Evolutionary conservation across 1,140 invertebrate species (phyloP), one percentile per base, ranked within the genome.

Genomic region (Drosophila ercepeae): DNA sequence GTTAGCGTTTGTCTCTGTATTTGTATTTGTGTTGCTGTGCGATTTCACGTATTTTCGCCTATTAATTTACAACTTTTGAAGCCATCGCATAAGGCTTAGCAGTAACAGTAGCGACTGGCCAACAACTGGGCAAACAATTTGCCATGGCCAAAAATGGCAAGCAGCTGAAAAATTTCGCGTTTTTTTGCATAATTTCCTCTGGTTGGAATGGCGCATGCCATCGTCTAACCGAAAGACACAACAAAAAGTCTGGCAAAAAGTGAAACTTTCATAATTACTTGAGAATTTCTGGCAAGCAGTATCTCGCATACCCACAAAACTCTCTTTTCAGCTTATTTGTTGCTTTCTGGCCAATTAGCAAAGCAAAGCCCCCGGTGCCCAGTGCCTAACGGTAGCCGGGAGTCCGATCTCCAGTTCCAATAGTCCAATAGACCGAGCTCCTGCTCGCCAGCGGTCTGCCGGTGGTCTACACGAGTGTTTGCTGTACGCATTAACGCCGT

Each of bases 51-150:
- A 79, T 86, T 84, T 83, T 84, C 79, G 82, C 82, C 81, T 86
- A 86, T 81, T 81, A 84, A 84, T 84, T 84, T 84, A 84, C 81
- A 84, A 86, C 81, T 81, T 84, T 76, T 78, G 36, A 73, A 63
- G 58, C 69, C 50, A 86, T 79, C 57, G 55, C 72, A n/a, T n/a
- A n/a, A n/a, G n/a, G n/a, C 63, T 63, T 52, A 9, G 59, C 59
- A 42, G 36, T 52, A 55, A 50, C 50, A 32, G 25, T 57, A 55
- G 53, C 50, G 48, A 36, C n/a, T 29, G 34, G 36, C n/a, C 46
- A 72, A 39, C 68, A 78, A 67, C 68, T 72, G 61, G 51, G n/a
- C 55, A 75, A 71, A 76, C 72, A 79, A 79, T 72, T 75, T 59
- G 71, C 63, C 60, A 49, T 55, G 65, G 29, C 81, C 75, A 45